Evolutionary conservation across 2,888 invertebrate species (phyloP).

Genomic region (Villa cingulata): DNA sequence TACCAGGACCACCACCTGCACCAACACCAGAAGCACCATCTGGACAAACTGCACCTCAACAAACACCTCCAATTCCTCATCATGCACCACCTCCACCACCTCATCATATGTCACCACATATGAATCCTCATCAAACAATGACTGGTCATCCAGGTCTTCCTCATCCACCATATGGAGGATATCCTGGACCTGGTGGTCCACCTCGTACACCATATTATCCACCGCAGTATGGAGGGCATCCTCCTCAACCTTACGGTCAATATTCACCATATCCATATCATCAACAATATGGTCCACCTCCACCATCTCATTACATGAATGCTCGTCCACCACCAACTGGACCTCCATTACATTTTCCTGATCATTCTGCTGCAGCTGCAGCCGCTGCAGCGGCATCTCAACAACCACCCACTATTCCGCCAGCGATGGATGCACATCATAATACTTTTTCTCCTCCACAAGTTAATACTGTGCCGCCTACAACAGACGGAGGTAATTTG

Average conservation of each 20-base stretch:
- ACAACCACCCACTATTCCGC: constrained; percentile 18
- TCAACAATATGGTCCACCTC: constrained; percentile 31
- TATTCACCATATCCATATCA: constrained; percentile 34
- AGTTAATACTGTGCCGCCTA: constrained; percentile 14
- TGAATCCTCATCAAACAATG: constrained; percentile 26
- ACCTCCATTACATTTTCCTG: constrained; percentile 17
- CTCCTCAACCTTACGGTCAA: constrained; percentile 31
- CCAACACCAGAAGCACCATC: constrained; percentile 3
- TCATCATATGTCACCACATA: constrained; percentile 29
- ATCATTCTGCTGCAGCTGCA: constrained; percentile 17
- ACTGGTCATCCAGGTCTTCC: constrained; percentile 26
- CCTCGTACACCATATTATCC: constrained; percentile 34
- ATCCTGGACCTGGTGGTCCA: constrained; percentile 30
- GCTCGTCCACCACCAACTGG: constrained; percentile 22
- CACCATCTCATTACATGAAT: constrained; percentile 28
- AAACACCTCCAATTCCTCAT: constrained; percentile 23
- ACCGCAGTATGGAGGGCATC: constrained; percentile 34
- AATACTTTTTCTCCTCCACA: constrained; percentile 17
- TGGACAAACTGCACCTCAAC: constrained; percentile 11
- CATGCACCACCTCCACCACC: constrained; percentile 24
- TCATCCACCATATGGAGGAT: constrained; percentile 31
- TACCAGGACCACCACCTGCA: background rate
- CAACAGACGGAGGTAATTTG: constrained; percentile 6
- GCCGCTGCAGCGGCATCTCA: constrained; percentile 19
- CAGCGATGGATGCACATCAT: constrained; percentile 18